A percentile compares a stretch with the other conserved stretches of the same genome.
Evolutionary conservation across 2,797 vertebrate species (phyloP).

Genomic region (Rhinophrynus dorsalis): DNA sequence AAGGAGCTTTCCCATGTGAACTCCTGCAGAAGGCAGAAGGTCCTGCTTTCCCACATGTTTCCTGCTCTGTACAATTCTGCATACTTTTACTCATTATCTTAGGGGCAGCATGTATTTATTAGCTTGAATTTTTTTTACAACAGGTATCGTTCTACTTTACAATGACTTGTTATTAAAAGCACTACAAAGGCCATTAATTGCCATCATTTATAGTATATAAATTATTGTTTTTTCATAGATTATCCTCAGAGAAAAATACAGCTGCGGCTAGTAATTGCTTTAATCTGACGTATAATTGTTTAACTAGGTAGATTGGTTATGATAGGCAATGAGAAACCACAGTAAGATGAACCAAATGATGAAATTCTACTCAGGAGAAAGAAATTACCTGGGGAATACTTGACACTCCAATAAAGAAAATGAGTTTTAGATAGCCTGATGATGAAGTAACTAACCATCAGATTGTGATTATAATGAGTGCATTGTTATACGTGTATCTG

Average conservation of each 20-base stretch:
- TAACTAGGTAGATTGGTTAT: slow-evolving; percentile 14
- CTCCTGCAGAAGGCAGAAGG: no score
- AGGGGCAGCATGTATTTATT: no score
- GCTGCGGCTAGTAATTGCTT: neutral
- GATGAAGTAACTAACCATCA: neutral
- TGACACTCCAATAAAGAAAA: neutral
- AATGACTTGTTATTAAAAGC: neutral
- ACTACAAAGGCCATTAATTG: neutral
- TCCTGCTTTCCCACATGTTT: no score
- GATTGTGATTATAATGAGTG: no score
- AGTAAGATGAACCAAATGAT: neutral
- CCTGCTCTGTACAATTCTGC: no score
- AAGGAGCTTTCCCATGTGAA: no score
- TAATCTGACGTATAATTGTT: neutral
- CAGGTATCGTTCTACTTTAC: neutral
- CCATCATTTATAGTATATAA: neutral
- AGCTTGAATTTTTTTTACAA: no score
- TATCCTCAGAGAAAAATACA: slow-evolving; percentile 8
- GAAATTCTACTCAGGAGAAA: neutral
- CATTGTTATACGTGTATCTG: neutral
- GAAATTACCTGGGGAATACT: neutral
- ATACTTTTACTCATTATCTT: no score
- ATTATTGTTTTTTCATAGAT: neutral
- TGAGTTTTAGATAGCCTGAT: neutral
- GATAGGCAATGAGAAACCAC: neutral